Conservation (phyloP, 1,140 invertebrate genomes). For the Apis laboriosa region DNA sequence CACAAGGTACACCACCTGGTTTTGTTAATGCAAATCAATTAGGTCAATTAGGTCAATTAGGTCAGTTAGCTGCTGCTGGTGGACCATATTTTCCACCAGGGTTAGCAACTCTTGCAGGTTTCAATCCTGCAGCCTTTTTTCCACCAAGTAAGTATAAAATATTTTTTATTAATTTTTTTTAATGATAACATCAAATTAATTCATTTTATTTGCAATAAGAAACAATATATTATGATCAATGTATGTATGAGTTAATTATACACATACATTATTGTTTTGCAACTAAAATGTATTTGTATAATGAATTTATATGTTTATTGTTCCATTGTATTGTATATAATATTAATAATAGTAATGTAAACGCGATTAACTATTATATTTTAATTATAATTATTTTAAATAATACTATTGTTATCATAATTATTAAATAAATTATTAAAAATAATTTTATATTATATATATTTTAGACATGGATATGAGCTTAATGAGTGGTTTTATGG, state of each 20-base stretch:
- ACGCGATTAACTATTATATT: not conserved
- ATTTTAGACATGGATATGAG: slow-evolving; percentile 75
- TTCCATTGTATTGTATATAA: not conserved
- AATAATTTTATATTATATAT: slow-evolving; percentile 9
- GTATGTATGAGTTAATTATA: slow-evolving; percentile 42
- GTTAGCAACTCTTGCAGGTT: slow-evolving; percentile 75
- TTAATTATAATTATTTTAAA: not conserved
- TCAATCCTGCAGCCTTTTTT: slow-evolving; percentile 87
- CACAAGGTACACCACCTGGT: slow-evolving; percentile 68
- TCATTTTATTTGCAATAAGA: not conserved
- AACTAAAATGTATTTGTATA: not conserved
- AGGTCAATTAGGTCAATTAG: slow-evolving; percentile 71
- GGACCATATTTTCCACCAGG: slow-evolving; percentile 64
- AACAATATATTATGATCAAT: slow-evolving; percentile 6
- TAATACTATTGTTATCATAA: not conserved
- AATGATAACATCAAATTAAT: not conserved
- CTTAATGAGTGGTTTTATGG: slow-evolving; percentile 77
- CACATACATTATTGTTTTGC: slow-evolving; percentile 39
- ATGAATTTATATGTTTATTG: not conserved
- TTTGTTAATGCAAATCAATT: slow-evolving; percentile 67
- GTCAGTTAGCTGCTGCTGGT: slow-evolving; percentile 66
- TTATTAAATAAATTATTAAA: not conserved
- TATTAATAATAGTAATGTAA: not conserved
- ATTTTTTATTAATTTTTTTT: not conserved
- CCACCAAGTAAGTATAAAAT: slow-evolving; percentile 87